Base-by-base conservation (phyloP, 1,140 invertebrate species). In the Drosophila equinoxialis region DNA sequence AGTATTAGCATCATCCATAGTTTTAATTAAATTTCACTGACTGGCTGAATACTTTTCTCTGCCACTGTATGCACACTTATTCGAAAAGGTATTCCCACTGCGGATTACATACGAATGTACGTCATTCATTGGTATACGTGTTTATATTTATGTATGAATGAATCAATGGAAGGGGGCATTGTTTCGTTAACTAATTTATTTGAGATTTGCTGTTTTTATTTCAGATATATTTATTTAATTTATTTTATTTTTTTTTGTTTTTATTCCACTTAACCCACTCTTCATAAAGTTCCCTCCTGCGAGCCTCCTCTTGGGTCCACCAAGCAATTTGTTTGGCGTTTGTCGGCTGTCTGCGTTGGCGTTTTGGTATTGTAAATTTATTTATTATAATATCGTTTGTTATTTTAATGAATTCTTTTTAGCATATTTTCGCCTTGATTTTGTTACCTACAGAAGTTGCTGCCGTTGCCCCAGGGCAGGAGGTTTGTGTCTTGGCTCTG, bases 341-440 rank as follows among this genome's bases (percentile, higher is more conserved):
- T 51, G 67, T 54, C 60, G 59, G 14, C 68, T 37, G 30, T 11
- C 37, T 48, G 64, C 65, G 65, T 72, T 82, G 80, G 65, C 75
- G 79, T 74, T 74, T 63, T 17, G 45, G 23, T 60, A 61, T 70
- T 60, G 64, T 55, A 65, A 77, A 79, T 82, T 67, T 77, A 82
- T 82, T 79, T 86, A 78, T 78, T 78, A 71, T 58, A 58, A 42
- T 39, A 82, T 48, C 76, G 79, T 83, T 87, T 86, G 83, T 86
- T 82, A 87, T 86, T 86, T 86, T 87, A 86, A 86, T 86, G 87
- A 86, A 74, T 87, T 85, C 73, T 77, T 65, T 37, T 65, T 37
- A 60, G 54, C 77, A 65, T 63, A 74, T 72, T 72, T 77, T 65
- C 68, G 75, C 45, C 71, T 65, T 64, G 30, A 72, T 68, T 67